Evolutionary conservation across 2,113 vertebrate genomes (phyloP).

Genomic region (Myotis lucifugus): DNA sequence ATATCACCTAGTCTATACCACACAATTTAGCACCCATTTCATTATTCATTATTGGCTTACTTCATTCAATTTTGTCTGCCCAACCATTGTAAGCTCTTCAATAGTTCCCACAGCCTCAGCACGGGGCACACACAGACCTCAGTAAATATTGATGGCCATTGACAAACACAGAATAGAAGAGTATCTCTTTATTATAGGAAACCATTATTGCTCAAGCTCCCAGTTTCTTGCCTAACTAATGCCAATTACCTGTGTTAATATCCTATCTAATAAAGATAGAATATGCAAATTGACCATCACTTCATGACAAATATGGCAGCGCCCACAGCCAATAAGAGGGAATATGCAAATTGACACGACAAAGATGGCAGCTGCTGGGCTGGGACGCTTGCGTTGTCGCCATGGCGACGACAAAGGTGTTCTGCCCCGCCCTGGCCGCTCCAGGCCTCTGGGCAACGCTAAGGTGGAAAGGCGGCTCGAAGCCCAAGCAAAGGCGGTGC

Average conservation of each 20-base stretch:
- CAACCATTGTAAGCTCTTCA: background rate
- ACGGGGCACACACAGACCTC: background rate
- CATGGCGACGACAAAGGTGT: no score
- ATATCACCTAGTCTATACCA: background rate
- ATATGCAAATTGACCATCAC: no score
- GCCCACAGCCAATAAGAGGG: no score
- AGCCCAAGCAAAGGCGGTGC: no score
- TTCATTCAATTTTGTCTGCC: background rate
- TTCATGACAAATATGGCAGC: no score
- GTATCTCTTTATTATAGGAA: background rate
- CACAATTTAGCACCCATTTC: background rate
- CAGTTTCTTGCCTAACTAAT: background rate
- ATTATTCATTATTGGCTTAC: background rate
- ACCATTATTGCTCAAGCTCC: background rate
- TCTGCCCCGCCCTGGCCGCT: no score
- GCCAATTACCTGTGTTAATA: background rate
- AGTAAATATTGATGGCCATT: background rate
- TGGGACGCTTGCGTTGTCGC: no score
- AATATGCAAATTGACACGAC: no score
- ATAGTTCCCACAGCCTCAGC: background rate
- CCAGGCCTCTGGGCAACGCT: no score
- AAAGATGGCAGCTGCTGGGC: no score
- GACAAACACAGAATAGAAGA: background rate
- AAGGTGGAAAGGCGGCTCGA: no score
- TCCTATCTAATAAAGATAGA: background rate